A percentile compares a stretch with the other conserved stretches of the same genome.
phyloP scores from a whole-genome alignment of 2,888 invertebrate species.

The Flabesymbios commensalis region DNA sequence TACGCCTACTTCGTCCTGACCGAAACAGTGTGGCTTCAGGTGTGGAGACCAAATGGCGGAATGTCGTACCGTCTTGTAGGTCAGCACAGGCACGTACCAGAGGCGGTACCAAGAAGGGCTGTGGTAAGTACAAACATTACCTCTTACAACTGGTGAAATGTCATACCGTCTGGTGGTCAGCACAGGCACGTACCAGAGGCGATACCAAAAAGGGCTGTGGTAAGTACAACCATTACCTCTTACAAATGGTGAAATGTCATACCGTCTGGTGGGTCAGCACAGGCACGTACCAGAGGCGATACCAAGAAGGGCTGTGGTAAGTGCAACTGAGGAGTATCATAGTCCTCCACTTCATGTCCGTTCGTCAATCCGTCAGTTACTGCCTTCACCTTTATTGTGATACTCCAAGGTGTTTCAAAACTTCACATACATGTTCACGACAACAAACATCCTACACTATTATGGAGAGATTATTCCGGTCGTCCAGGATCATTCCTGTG shows the following conservation, averaged over 20 bases:
- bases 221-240: too few relatives aligned
- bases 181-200: not conserved
- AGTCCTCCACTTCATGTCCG: too few relatives aligned
- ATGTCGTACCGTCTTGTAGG: not conserved
- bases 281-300: not conserved
- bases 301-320: not conserved
- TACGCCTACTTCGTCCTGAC: constrained; percentile 1
- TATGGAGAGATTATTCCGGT: too few relatives aligned
- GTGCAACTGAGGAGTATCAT: too few relatives aligned
- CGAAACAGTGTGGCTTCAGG: constrained; percentile 2
- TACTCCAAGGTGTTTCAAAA: too few relatives aligned
- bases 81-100: not conserved
- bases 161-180: constrained; percentile 2
- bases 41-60: not conserved
- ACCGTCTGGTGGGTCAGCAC: constrained; percentile 2
- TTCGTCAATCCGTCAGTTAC: too few relatives aligned
- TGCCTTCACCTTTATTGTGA: too few relatives aligned
- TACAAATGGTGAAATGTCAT: not conserved
- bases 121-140: not conserved
- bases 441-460: too few relatives aligned
- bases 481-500: too few relatives aligned
- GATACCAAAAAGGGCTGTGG: not conserved
- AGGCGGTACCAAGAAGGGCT: not conserved
- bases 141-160: not conserved
- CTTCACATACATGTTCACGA: too few relatives aligned